phyloP scores from a whole-genome alignment of 2,888 invertebrate genomes.

The Cephus pygmeus region DNA sequence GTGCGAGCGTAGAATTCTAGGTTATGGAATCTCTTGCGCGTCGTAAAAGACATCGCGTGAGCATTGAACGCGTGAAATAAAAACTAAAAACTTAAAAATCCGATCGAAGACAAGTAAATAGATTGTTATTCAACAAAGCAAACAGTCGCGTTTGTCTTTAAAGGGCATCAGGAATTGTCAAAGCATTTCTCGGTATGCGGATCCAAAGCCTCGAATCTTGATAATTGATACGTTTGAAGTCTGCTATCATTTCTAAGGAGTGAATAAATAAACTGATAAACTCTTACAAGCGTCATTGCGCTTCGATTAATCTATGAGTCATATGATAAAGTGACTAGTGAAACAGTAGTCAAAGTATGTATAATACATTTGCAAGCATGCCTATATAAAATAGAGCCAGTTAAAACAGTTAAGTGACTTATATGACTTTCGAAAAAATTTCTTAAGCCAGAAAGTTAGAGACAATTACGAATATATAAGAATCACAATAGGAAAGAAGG shows the following conservation, averaged over 20 bases:
- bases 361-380: neutral
- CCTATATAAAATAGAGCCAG: neutral
- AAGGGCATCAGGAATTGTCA: slow-evolving; percentile 33
- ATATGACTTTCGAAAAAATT: neutral
- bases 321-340: neutral
- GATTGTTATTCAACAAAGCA: slow-evolving; percentile 52
- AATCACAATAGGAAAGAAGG: neutral
- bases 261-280: neutral
- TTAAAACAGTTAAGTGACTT: neutral
- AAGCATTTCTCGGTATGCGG: slow-evolving; percentile 29
- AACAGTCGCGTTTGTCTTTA: slow-evolving; percentile 53
- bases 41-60: slow-evolving; percentile 23
- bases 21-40: slow-evolving; percentile 23
- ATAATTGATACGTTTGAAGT: neutral
- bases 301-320: neutral
- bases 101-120: slow-evolving; percentile 15
- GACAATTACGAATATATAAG: neutral
- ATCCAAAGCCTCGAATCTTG: neutral
- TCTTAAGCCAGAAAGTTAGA: too few species aligned
- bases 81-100: neutral
- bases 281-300: neutral
- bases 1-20: slow-evolving; percentile 23
- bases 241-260: neutral
- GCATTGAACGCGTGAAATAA: slow-evolving; percentile 12
- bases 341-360: neutral